phyloP scores from a whole-genome alignment of 2,113 vertebrate genomes.

The Felis chaus region DNA sequence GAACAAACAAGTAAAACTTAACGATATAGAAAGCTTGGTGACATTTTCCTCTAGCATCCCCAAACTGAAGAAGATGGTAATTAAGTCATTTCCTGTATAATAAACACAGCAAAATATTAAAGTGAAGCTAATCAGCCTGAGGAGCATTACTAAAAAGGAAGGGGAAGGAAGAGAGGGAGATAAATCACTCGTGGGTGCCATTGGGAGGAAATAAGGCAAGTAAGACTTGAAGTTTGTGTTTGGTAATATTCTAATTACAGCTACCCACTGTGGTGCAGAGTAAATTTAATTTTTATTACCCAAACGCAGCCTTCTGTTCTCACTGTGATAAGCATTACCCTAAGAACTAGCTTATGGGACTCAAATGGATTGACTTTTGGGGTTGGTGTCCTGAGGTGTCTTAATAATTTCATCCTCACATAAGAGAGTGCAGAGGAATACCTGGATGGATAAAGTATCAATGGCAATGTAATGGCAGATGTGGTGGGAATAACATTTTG shows the following conservation, averaged over 20 bases:
- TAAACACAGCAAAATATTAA: not conserved
- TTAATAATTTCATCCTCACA: not conserved
- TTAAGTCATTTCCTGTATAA: conserved; percentile 1
- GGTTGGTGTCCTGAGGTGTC: not conserved
- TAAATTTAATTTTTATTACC: not conserved
- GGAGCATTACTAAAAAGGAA: not conserved
- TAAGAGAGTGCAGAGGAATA: not conserved
- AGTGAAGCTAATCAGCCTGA: not conserved
- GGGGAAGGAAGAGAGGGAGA: not conserved
- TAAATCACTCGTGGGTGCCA: not conserved
- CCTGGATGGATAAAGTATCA: not conserved
- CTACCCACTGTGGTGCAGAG: not conserved
- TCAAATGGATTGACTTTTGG: not conserved
- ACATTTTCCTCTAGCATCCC: not conserved
- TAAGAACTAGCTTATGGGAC: not conserved
- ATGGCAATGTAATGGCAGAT: not conserved
- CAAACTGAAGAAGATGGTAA: not conserved
- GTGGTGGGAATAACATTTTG: not conserved
- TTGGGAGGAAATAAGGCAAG: not conserved
- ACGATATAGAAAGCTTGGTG: not conserved
- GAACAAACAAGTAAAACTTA: not conserved
- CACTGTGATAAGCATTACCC: not conserved
- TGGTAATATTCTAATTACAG: not conserved
- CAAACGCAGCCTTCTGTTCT: not conserved
- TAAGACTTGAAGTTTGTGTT: not conserved